phyloP scores from a whole-genome alignment of 2,113 vertebrate genomes.

The Petrocephalus microphthalmus region DNA sequence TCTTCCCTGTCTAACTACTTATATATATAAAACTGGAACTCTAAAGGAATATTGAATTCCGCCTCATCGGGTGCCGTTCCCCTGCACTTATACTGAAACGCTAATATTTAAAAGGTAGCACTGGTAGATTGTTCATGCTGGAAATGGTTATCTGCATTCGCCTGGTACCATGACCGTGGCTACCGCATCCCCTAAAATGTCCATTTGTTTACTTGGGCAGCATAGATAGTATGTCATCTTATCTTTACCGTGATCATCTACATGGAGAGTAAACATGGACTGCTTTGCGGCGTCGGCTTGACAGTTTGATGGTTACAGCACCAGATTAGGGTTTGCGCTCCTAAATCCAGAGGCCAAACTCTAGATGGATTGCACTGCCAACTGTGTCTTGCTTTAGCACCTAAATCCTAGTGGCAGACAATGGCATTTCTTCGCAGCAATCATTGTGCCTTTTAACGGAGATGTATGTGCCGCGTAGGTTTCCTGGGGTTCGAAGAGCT shows the following conservation, averaged over 20 bases:
- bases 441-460: background rate
- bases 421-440: conserved; percentile 1
- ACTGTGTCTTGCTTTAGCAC: conserved; percentile 7
- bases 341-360: conserved; percentile 18
- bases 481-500: conserved; percentile 6
- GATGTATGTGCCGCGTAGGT: conserved; percentile 7
- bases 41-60: background rate
- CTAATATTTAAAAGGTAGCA: background rate
- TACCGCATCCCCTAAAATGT: conserved; percentile 10
- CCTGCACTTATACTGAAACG: background rate
- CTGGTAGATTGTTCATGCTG: background rate
- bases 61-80: background rate
- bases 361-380: background rate
- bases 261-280: conserved; percentile 8
- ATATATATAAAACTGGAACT: background rate
- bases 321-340: background rate
- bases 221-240: conserved; percentile 4
- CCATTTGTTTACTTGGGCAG: conserved; percentile 14
- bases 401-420: conserved; percentile 1
- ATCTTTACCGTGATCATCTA: conserved; percentile 12
- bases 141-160: background rate
- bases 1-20: background rate
- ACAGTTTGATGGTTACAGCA: background rate
- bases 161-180: background rate
- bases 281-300: background rate